phyloP scores from a whole-genome alignment of 2,113 vertebrate species.

The Caracal caracal region DNA sequence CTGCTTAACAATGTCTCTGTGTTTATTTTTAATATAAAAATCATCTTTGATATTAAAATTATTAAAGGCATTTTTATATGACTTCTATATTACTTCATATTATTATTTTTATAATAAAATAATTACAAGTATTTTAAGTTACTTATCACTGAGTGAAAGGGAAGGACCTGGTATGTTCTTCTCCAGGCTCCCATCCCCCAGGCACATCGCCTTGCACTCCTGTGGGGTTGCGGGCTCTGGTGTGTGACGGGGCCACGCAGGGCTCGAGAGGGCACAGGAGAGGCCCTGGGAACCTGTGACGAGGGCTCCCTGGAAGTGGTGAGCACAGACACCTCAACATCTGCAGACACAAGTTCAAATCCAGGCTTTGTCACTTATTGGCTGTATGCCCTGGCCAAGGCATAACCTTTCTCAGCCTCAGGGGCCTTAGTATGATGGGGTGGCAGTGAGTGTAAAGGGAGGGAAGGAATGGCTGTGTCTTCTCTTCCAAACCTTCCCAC shows the following conservation, averaged over 20 bases:
- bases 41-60: neutral
- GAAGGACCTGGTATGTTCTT: neutral
- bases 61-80: too few species aligned
- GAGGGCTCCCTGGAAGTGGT: neutral
- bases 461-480: neutral
- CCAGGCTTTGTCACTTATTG: neutral
- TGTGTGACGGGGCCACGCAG: neutral
- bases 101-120: too few species aligned
- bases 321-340: neutral
- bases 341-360: neutral
- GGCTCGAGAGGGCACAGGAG: neutral
- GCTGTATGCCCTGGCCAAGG: neutral
- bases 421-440: neutral
- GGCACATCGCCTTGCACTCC: fast-evolving
- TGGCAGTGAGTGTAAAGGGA: neutral
- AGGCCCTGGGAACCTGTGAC: neutral
- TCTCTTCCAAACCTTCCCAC: neutral
- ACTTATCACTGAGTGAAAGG: neutral
- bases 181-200: neutral
- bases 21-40: slow-evolving; percentile 30
- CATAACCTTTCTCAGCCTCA: neutral
- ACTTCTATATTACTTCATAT: too few species aligned
- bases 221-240: neutral
- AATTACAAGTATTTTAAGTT: neutral
- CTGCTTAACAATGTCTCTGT: neutral